Conservation (phyloP, 2,113 vertebrate species). For the Pleuronectes platessa region DNA sequence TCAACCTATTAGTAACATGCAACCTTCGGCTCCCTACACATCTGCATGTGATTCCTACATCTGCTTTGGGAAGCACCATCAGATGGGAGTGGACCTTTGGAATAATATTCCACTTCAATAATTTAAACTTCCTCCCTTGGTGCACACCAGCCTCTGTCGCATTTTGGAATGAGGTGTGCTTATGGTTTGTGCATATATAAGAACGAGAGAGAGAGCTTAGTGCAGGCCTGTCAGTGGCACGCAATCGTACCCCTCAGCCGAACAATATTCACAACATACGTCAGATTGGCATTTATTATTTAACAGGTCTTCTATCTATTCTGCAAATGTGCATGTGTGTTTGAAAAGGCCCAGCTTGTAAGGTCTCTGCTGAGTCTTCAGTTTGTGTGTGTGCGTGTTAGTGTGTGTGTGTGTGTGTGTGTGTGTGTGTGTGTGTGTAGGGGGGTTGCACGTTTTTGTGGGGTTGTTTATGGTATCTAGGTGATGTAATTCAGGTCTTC, state of each 20-base stretch:
- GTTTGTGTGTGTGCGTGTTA: conserved; percentile 4
- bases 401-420: neutral
- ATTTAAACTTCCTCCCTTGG: conserved; percentile 74
- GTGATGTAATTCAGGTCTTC: neutral
- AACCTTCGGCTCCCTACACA: conserved; percentile 28
- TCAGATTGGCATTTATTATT: conserved; percentile 80
- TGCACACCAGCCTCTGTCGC: conserved; percentile 58
- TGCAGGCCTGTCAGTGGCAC: conserved; percentile 68
- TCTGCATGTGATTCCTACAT: conserved; percentile 36
- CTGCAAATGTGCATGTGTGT: conserved; percentile 68
- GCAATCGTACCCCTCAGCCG: conserved; percentile 69
- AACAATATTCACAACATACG: conserved; percentile 81
- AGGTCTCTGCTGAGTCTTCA: conserved; percentile 32
- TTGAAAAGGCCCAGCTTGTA: conserved; percentile 53
- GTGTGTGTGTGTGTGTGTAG: neutral
- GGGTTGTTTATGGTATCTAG: conserved; percentile 21
- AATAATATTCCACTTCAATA: conserved; percentile 80
- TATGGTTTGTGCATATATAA: conserved; percentile 65
- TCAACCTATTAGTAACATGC: conserved; percentile 46
- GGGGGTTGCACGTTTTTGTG: conserved; percentile 5
- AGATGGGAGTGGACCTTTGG: conserved; percentile 69
- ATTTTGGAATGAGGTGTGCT: conserved; percentile 72
- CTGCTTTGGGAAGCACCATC: conserved; percentile 59
- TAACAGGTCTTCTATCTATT: conserved; percentile 73
- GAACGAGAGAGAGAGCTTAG: conserved; percentile 38